Percentiles rank a stretch among this genome's conserved stretches.
These are phyloP conservation scores for Himalopsyche tibetana DNA, from an alignment of 2,888 invertebrate genomes.

Conservation along the genomic window DNA sequence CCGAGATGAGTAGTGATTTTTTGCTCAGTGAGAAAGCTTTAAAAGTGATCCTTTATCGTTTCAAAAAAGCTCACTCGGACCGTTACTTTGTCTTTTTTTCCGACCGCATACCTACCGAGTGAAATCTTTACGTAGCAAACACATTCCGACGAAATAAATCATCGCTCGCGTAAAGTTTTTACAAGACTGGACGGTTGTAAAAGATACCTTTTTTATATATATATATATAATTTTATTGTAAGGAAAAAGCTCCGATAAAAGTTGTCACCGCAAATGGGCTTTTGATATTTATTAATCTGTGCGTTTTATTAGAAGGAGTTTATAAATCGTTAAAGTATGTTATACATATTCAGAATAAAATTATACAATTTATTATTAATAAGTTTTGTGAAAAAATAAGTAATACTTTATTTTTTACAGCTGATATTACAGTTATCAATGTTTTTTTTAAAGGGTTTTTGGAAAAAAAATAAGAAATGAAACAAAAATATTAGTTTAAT, in stretches of 20 bases:
- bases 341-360: too few relatives aligned
- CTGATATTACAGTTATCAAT: too few relatives aligned
- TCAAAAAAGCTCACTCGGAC: constrained; percentile 20
- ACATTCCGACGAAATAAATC: constrained; percentile 5
- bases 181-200: constrained; percentile 6
- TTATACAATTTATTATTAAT: too few relatives aligned
- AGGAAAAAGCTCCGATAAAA: not conserved
- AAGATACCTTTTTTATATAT: not conserved
- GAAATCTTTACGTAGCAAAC: constrained; percentile 14
- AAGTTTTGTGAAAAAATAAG: too few relatives aligned
- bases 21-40: constrained; percentile 3
- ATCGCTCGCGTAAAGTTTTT: constrained; percentile 27
- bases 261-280: constrained; percentile 17
- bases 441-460: too few relatives aligned
- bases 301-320: not conserved
- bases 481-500: too few relatives aligned
- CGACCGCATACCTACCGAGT: not conserved
- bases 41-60: constrained; percentile 21
- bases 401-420: too few relatives aligned
- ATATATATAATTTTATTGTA: not conserved
- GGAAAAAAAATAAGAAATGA: too few relatives aligned
- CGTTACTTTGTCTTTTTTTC: constrained; percentile 13
- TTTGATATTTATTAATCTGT: constrained; percentile 9
- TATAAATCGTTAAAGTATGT: too few relatives aligned
- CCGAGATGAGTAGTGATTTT: constrained; percentile 56